phyloP scores from a whole-genome alignment of 2,797 vertebrate species.

The Tapera naevia region DNA sequence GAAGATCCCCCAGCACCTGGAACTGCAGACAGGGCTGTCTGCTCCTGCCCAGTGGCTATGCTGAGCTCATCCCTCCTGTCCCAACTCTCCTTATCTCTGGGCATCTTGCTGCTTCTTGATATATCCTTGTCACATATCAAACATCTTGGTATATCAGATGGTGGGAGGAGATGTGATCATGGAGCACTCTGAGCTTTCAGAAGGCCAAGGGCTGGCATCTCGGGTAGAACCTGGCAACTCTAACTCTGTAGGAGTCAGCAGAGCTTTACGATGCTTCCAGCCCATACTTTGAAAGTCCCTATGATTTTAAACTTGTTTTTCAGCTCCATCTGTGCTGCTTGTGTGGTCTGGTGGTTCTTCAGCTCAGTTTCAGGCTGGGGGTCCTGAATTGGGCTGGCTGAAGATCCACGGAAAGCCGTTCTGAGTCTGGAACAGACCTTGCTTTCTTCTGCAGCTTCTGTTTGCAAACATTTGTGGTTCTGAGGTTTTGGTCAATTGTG shows the following conservation, averaged over 20 bases:
- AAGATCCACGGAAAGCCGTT: not conserved
- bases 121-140: not conserved
- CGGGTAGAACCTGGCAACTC: not conserved
- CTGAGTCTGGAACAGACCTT: not conserved
- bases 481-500: not conserved
- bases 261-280: not conserved
- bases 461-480: not conserved
- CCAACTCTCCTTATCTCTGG: not conserved
- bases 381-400: not conserved
- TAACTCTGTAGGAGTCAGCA: not conserved
- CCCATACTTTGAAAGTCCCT: not conserved
- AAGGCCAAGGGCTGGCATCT: not conserved
- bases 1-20: not conserved
- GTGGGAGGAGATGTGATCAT: not conserved
- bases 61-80: not conserved
- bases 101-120: not conserved
- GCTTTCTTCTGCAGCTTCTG: not conserved
- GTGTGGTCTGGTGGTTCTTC: not conserved
- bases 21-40: not conserved
- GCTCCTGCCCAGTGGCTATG: not conserved
- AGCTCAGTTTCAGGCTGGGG: not conserved
- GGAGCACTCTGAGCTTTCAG: not conserved
- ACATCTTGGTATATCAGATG: not conserved
- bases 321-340: not conserved
- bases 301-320: not conserved